phyloP scores from a whole-genome alignment of 92 coral and sea anemone species.

The Porites evermanni region DNA sequence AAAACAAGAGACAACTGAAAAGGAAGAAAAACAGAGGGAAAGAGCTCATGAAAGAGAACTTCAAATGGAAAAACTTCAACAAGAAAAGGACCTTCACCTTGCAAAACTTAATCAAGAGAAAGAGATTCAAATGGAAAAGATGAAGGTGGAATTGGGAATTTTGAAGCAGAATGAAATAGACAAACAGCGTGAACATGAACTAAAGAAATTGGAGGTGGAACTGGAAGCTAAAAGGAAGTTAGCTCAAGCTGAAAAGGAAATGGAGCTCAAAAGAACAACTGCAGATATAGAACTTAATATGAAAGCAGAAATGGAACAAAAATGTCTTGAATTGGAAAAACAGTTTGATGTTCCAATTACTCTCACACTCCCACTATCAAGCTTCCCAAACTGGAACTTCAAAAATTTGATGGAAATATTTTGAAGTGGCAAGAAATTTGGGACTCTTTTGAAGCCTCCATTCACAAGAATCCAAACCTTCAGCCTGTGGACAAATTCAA shows the following conservation, averaged over 20 bases:
- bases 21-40: too few species aligned
- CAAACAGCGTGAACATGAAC: conserved; percentile 1
- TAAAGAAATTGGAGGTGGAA: background rate
- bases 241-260: background rate
- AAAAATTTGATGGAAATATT: conserved; percentile 43
- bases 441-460: conserved; percentile 49
- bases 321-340: background rate
- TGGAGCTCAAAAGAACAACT: background rate
- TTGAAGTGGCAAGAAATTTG: conserved; percentile 48
- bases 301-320: conserved; percentile 19
- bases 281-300: background rate
- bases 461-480: too few species aligned
- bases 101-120: background rate
- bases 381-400: conserved; percentile 39
- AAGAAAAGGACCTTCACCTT: conserved; percentile 2
- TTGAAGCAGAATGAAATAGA: conserved; percentile 10
- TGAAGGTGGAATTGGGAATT: too few species aligned
- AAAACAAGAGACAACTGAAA: too few species aligned
- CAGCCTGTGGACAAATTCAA: too few species aligned
- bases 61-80: too few species aligned
- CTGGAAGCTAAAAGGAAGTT: too few species aligned
- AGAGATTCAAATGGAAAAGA: conserved; percentile 12
- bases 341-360: background rate
- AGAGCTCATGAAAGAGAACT: too few species aligned
- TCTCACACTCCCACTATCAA: conserved; percentile 29